These are phyloP conservation scores for Norana najaformis DNA, from an alignment of 2,888 invertebrate species.

Conservation along the genomic window DNA sequence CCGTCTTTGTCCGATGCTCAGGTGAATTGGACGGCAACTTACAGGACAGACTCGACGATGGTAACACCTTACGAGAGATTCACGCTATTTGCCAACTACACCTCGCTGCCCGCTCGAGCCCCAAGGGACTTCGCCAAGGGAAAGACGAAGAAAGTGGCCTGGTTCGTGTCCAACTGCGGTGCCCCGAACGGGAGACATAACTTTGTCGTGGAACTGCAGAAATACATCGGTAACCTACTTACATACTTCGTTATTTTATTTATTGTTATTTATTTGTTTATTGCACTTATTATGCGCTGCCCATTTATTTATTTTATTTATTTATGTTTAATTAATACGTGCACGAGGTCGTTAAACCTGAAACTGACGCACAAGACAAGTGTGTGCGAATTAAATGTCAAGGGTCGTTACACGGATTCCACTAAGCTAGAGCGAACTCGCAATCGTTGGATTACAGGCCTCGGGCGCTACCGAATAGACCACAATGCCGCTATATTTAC, in stretches of 20 bases:
- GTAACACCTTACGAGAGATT: slow-evolving; percentile 94
- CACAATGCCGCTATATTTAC: too few relatives aligned
- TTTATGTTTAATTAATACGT: too few relatives aligned
- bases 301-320: too few relatives aligned
- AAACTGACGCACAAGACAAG: neutral
- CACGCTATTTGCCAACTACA: slow-evolving; percentile 72
- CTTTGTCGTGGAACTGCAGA: slow-evolving; percentile 81
- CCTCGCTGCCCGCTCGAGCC: slow-evolving; percentile 26
- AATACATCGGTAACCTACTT: slow-evolving; percentile 69
- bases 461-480: too few relatives aligned
- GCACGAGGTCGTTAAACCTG: too few relatives aligned
- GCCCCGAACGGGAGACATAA: slow-evolving; percentile 85
- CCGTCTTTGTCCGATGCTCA: neutral
- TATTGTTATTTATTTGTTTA: neutral
- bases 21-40: slow-evolving; percentile 24
- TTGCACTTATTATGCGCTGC: too few relatives aligned
- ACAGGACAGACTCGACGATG: slow-evolving; percentile 72
- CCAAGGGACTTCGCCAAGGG: slow-evolving; percentile 66
- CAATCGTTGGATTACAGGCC: neutral
- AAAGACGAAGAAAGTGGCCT: slow-evolving; percentile 90
- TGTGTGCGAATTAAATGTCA: neutral
- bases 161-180: slow-evolving; percentile 97
- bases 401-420: neutral
- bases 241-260: neutral
- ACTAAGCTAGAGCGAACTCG: too few relatives aligned